phyloP scores from a whole-genome alignment of 1,140 invertebrate species.

The Scaptomyza pallida region DNA sequence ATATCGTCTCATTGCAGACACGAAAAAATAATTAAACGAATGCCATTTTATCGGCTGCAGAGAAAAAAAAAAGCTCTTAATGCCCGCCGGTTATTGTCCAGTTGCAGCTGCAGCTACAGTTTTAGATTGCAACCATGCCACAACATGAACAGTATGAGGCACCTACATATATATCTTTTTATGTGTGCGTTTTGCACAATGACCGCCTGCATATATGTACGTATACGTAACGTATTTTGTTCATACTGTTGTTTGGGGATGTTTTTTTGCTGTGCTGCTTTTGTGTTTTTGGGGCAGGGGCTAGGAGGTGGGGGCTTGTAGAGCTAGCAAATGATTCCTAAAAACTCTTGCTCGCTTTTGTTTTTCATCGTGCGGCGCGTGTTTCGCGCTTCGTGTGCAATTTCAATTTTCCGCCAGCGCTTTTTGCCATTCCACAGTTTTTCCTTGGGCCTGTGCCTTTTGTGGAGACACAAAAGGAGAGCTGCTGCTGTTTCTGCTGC shows the following conservation, averaged over 20 bases:
- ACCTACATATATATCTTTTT: neutral
- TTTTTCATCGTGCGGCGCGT: slow-evolving; percentile 23
- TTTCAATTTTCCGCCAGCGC: slow-evolving; percentile 80
- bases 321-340: slow-evolving; percentile 46
- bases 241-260: slow-evolving; percentile 14
- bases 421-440: slow-evolving; percentile 50
- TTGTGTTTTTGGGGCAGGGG: slow-evolving; percentile 15
- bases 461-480: slow-evolving; percentile 32
- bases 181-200: slow-evolving; percentile 51
- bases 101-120: slow-evolving; percentile 14
- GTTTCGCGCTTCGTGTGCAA: slow-evolving; percentile 43
- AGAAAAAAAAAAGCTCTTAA: neutral
- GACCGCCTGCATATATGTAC: slow-evolving; percentile 63
- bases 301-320: too few relatives aligned
- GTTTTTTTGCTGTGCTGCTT: slow-evolving; percentile 15
- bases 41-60: slow-evolving; percentile 22
- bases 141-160: slow-evolving; percentile 33
- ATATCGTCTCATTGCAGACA: neutral
- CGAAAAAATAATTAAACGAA: slow-evolving; percentile 60
- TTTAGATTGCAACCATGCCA: slow-evolving; percentile 46
- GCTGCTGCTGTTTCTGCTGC: neutral
- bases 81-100: slow-evolving; percentile 28
- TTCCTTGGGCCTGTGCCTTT: slow-evolving; percentile 27
- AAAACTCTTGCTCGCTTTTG: slow-evolving; percentile 41
- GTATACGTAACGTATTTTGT: slow-evolving; percentile 9